Conservation (phyloP, 2,797 vertebrate species). For the Leptatherina wallacei region DNA sequence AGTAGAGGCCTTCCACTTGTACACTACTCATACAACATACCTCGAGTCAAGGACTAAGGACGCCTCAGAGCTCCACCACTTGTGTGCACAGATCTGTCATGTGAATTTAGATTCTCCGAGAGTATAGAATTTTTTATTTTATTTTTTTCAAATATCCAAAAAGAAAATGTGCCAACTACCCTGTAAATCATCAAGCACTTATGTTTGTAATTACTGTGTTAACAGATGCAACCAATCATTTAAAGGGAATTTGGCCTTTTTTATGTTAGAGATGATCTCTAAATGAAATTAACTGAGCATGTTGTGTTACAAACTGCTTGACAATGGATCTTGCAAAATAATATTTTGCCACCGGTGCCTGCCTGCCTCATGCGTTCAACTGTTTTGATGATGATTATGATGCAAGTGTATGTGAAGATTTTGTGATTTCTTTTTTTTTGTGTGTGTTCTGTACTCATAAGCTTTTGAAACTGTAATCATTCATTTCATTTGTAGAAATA, state of each 20-base stretch:
- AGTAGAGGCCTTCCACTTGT: constrained; percentile 93
- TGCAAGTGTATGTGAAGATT: constrained; percentile 54
- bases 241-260: constrained; percentile 85
- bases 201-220: constrained; percentile 73
- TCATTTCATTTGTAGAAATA: constrained; percentile 50
- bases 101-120: constrained; percentile 59
- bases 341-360: constrained; percentile 70
- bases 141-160: constrained; percentile 55
- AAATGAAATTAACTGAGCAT: constrained; percentile 67
- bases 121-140: constrained; percentile 34
- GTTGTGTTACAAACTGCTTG: constrained; percentile 44
- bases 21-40: constrained; percentile 94
- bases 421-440: constrained; percentile 27
- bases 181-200: constrained; percentile 87
- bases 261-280: constrained; percentile 74
- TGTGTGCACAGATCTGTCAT: constrained; percentile 50
- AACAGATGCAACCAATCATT: constrained; percentile 77
- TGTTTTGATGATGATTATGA: constrained; percentile 23
- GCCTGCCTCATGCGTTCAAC: constrained; percentile 47
- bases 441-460: constrained; percentile 56
- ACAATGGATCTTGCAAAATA: constrained; percentile 51
- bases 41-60: constrained; percentile 90
- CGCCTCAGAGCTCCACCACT: constrained; percentile 11
- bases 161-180: constrained; percentile 69
- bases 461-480: constrained; percentile 59